phyloP scores from a whole-genome alignment of 2,113 vertebrate species.

The Psilopsiagon aymara region DNA sequence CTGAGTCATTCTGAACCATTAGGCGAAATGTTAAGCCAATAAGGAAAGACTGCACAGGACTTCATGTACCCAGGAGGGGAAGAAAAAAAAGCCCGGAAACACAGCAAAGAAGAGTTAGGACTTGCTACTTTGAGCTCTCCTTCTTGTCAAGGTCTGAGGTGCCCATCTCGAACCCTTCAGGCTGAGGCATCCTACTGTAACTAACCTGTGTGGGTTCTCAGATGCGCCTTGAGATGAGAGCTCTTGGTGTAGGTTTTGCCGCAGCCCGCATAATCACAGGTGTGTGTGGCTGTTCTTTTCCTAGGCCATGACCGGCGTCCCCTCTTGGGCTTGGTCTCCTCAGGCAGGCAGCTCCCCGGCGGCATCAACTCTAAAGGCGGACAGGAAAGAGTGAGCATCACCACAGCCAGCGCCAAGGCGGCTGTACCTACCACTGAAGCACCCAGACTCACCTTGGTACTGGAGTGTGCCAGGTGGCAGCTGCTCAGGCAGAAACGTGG shows the following conservation, averaged over 20 bases:
- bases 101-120: fast-evolving
- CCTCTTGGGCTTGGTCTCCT: conserved; percentile 95
- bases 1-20: conserved; percentile 35
- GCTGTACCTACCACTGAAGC: background rate
- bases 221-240: conserved; percentile 97
- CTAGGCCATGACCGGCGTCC: conserved; percentile 95
- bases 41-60: background rate
- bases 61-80: background rate
- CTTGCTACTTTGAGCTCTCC: background rate
- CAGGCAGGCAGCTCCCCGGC: conserved; percentile 82
- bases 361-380: conserved; percentile 86
- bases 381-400: conserved; percentile 69
- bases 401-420: background rate
- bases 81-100: background rate
- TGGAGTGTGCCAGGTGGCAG: conserved; percentile 79
- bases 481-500: conserved; percentile 84
- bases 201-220: conserved; percentile 97
- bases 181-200: background rate
- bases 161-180: fast-evolving
- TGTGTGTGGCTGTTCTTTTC: conserved; percentile 95
- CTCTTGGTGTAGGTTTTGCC: conserved; percentile 99
- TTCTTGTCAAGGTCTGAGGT: fast-evolving
- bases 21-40: background rate
- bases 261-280: conserved; percentile 93
- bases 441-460: conserved; percentile 88